Evolutionary conservation across 2,888 invertebrate species (phyloP), one percentile per base, ranked within the genome.

Genomic region (Aquatica leii): DNA sequence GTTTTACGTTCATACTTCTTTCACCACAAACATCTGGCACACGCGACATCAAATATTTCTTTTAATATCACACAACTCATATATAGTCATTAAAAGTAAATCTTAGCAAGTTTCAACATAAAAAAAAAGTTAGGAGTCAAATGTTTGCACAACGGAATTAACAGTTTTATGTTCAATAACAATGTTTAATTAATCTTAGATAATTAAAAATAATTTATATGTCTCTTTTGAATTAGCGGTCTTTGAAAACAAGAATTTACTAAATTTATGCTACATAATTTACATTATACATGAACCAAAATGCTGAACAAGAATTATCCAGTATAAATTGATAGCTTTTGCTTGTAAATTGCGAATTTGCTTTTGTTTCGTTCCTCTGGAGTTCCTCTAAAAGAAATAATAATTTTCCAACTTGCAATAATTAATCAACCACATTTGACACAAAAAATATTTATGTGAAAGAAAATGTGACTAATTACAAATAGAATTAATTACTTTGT

Each of bases 21-120:
- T 59, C 35, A 59, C 52, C 59, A 21, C 54, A 54, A 50, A 60
- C 54, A 55, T 60, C 60, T 60, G 54, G 49, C 40, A 60, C 60
- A 60, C 37, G 60, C 56, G 48, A 43, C 24, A 24, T 20, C 40
- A 46, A 46, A 46, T 46, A 46, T 46, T 46, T 46, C 46, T 46
- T 46, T 46, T 46, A 46, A 46, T 46, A 46, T 46, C 46, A 18
- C 53, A 37, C 12, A 53, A 53, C 11, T 37, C 34, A 35, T 17
- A 14, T 8, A 46, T 46, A 46, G 18, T 20, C 20, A 17, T 46
- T 46, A 46, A 46, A 46, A 46, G 4, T 17, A 11, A n/a, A 37
- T 37, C 37, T 46, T 46, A 20, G 3, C 14, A 17, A 20, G 21
- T 15, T 51, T 6, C 31, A n/a, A 34, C 41, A 41, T 14, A 12